These are phyloP conservation scores for Notodonta dromedarius DNA, from an alignment of 2,888 invertebrate species.

Conservation along the genomic window DNA sequence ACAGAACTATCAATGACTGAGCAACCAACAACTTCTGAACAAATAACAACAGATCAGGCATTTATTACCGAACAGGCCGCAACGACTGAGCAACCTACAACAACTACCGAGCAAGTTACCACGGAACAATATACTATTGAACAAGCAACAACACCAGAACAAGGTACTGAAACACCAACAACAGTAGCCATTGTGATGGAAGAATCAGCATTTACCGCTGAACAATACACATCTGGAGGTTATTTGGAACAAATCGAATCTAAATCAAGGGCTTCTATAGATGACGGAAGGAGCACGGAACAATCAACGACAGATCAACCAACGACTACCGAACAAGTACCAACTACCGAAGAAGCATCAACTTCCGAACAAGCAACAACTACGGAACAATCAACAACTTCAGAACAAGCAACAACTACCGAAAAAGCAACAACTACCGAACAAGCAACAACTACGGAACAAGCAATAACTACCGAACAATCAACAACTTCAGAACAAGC, in stretches of 20 bases:
- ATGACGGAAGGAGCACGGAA: no score
- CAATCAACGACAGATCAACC: background rate
- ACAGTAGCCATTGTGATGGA: background rate
- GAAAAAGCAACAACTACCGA: background rate
- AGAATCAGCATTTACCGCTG: no score
- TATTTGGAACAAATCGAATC: no score
- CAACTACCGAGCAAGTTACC: constrained; percentile 7
- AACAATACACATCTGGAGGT: no score
- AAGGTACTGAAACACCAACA: background rate
- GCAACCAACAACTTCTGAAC: constrained; percentile 1
- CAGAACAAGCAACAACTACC: no score
- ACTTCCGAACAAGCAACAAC: background rate
- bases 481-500: no score
- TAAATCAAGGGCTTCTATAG: background rate
- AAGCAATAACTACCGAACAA: no score
- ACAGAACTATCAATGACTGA: no score
- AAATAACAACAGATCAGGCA: constrained; percentile 1
- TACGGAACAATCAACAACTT: background rate
- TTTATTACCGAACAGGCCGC: constrained; percentile 2
- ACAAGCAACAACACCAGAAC: background rate
- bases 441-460: background rate
- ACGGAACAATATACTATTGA: constrained; percentile 9
- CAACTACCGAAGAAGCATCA: background rate
- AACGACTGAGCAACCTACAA: background rate
- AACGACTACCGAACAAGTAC: constrained; percentile 8